These are phyloP conservation scores for Junonia oenone DNA, from an alignment of 2,888 invertebrate genomes.

Conservation along the genomic window DNA sequence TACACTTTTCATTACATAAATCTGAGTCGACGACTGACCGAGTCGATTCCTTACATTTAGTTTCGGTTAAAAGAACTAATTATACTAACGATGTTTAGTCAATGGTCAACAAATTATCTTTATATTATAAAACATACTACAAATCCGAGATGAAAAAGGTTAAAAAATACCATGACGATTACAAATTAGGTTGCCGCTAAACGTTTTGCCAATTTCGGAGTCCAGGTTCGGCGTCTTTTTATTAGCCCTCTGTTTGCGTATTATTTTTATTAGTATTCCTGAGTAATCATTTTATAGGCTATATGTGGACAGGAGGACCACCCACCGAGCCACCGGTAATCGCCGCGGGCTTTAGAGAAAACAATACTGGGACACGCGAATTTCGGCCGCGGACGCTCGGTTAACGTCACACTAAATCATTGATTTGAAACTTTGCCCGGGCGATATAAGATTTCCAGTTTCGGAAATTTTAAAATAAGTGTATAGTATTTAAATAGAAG, in stretches of 20 bases:
- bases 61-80: neutral
- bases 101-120: neutral
- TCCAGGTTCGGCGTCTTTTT: slow-evolving; percentile 1
- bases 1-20: neutral
- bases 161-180: slow-evolving; percentile 2
- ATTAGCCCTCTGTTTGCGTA: neutral
- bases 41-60: neutral
- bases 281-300: slow-evolving; percentile 29
- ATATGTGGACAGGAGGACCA: slow-evolving; percentile 31
- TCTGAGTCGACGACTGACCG: neutral
- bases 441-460: neutral
- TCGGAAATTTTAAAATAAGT: neutral
- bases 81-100: neutral
- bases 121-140: neutral
- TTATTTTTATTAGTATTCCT: slow-evolving; percentile 16
- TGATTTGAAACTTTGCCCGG: slow-evolving; percentile 7
- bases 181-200: slow-evolving; percentile 8
- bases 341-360: slow-evolving; percentile 28
- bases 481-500: no score
- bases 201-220: slow-evolving; percentile 5
- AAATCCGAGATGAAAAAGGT: neutral
- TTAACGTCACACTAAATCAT: slow-evolving; percentile 21
- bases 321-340: slow-evolving; percentile 29
- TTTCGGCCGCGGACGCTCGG: slow-evolving; percentile 7
- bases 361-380: slow-evolving; percentile 26